Evolutionary conservation across 2,888 invertebrate species (phyloP).

Genomic region (Pachydiplax longipennis): DNA sequence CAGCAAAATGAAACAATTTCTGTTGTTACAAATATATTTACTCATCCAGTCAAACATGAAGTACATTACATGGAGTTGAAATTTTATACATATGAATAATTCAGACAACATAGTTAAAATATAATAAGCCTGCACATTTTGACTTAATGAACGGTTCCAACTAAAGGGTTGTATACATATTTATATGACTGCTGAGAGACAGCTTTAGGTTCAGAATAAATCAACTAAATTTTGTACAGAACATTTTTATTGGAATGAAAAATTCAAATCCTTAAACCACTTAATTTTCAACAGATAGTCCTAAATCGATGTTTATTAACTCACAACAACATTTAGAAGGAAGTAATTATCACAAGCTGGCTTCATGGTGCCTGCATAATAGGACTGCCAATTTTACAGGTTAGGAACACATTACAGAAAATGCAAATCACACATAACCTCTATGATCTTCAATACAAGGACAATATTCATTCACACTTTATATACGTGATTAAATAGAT

Average conservation of each 20-base stretch:
- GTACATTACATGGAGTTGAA: background rate
- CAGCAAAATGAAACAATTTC: background rate
- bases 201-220: background rate
- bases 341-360: slow-evolving; percentile 42
- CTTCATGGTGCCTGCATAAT: slow-evolving; percentile 24
- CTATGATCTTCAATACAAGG: background rate
- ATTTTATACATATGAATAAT: background rate
- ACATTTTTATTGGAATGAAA: slow-evolving; percentile 35
- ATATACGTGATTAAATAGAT: slow-evolving; percentile 10
- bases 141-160: background rate
- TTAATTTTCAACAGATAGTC: background rate
- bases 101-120: background rate
- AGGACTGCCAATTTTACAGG: slow-evolving; percentile 25
- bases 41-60: background rate
- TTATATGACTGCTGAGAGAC: background rate
- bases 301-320: slow-evolving; percentile 8
- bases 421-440: slow-evolving; percentile 3
- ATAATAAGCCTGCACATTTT: background rate
- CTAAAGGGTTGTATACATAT: background rate
- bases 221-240: background rate
- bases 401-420: background rate
- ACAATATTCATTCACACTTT: background rate
- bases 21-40: background rate
- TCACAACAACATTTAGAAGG: slow-evolving; percentile 36
- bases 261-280: slow-evolving; percentile 19